Evolutionary conservation across 2,888 invertebrate species (phyloP), one percentile per base, ranked within the genome.

Genomic region (Acronicta alni): DNA sequence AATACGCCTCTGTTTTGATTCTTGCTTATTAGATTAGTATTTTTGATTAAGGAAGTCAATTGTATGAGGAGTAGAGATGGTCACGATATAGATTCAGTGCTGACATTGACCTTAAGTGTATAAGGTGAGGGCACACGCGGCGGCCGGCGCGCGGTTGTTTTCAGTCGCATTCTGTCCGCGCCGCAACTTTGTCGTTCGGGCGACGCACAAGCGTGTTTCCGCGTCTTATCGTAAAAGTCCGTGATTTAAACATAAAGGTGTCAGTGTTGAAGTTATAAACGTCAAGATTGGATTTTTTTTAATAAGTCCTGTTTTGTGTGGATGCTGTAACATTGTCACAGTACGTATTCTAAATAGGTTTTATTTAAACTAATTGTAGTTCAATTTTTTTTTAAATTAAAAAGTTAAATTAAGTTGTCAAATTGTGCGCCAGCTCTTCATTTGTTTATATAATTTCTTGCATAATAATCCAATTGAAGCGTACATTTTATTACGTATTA

Each of bases 101-200:
- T 64, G 71, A 67, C 78, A 80, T 71, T 78, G 80, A 78, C 68
- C 79, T 73, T 60, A 54, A 46, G 41, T 48, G 63, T 43, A 38
- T 49, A 47, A 57, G 64, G 58, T 52, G 65, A 55, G 56, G 26
- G 52, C 52, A 63, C 55, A 57, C 64, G 55, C 38, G 38, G 52
- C 52, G 38, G 37, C 47, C 44, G 66, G 46, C 60, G 67, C 68
- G 51, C 67, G 54, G 58, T 48, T 67, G 64, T 57, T 67, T 74
- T 72, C 82, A 82, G 81, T 82, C 66, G 75, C 69, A 57, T 60
- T 46, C 64, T 52, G 72, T 67, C 70, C 69, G 78, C 62, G 72
- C 61, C 64, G 71, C 72, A 46, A 62, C 60, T 51, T 60, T 48
- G 75, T 67, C 75, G 76, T 63, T 61, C 52, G 35, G 43, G 57